Conservation (phyloP, 2,113 vertebrate species). For the Chitala chitala region DNA sequence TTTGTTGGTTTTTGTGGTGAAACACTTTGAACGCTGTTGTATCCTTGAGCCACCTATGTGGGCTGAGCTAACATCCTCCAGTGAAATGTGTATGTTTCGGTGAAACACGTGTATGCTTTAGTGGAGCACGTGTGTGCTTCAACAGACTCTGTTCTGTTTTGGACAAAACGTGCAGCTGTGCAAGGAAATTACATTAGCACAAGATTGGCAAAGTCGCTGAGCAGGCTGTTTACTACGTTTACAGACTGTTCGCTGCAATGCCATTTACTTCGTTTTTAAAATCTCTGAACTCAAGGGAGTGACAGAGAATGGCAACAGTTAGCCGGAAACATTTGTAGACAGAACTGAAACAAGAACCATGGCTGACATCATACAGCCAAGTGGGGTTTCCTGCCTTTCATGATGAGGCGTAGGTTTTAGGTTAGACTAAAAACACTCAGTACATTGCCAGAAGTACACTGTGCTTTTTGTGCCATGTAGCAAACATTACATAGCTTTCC, state of each 20-base stretch:
- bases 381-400: constrained; percentile 4
- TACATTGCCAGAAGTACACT: not conserved
- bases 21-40: too few relatives aligned
- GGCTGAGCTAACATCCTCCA: too few relatives aligned
- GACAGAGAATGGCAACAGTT: not conserved
- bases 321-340: constrained; percentile 17
- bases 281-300: not conserved
- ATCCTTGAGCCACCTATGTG: too few relatives aligned
- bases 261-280: too few relatives aligned
- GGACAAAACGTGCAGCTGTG: too few relatives aligned
- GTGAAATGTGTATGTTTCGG: too few relatives aligned
- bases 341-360: constrained; percentile 18
- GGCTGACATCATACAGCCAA: not conserved
- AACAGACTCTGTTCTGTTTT: too few relatives aligned
- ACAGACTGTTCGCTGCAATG: not conserved
- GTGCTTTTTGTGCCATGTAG: not conserved
- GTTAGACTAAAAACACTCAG: not conserved
- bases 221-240: not conserved
- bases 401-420: not conserved
- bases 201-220: not conserved
- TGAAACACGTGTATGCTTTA: too few relatives aligned
- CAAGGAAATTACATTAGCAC: too few relatives aligned
- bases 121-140: too few relatives aligned
- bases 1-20: too few relatives aligned
- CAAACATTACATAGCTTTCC: too few relatives aligned